A percentile compares a stretch with the other conserved stretches of the same genome.
Conservation (phyloP, 2,888 invertebrate species). For the Melolontha melolontha region DNA sequence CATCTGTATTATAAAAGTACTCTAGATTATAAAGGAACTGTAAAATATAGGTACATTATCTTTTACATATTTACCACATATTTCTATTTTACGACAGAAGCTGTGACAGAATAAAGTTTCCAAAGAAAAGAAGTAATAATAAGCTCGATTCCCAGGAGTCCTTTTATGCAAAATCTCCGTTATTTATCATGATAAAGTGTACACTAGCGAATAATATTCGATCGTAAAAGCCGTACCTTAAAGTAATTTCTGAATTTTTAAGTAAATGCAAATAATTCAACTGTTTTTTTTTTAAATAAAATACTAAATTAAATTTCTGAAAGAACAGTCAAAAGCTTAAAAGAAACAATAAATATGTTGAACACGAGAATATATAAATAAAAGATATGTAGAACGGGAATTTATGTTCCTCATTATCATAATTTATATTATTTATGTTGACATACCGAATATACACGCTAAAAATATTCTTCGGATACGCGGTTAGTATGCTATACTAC, state of each 20-base stretch:
- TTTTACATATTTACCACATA: too few species aligned
- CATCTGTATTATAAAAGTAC: too few species aligned
- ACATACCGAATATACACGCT: not conserved
- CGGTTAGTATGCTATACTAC: not conserved
- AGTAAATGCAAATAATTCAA: not conserved
- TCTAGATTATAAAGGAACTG: too few species aligned
- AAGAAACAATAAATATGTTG: conserved; percentile 28
- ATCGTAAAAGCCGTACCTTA: not conserved
- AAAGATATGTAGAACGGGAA: conserved; percentile 4
- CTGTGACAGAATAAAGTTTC: too few species aligned
- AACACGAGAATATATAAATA: conserved; percentile 9
- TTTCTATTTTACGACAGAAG: too few species aligned
- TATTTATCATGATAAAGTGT: not conserved
- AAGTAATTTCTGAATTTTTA: not conserved
- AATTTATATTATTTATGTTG: conserved; percentile 40
- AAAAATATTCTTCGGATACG: not conserved
- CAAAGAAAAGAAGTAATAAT: not conserved
- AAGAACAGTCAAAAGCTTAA: not conserved
- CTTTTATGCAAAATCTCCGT: conserved; percentile 1
- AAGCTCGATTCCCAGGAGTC: not conserved
- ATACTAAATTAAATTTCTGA: not conserved
- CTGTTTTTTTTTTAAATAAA: not conserved
- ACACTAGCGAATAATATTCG: not conserved
- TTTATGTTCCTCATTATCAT: conserved; percentile 36
- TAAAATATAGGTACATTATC: too few species aligned